Percentiles rank a stretch among this genome's conserved stretches.
These are phyloP conservation scores for Tylochromis polylepis DNA, from an alignment of 2,113 vertebrate genomes.

Conservation along the genomic window DNA sequence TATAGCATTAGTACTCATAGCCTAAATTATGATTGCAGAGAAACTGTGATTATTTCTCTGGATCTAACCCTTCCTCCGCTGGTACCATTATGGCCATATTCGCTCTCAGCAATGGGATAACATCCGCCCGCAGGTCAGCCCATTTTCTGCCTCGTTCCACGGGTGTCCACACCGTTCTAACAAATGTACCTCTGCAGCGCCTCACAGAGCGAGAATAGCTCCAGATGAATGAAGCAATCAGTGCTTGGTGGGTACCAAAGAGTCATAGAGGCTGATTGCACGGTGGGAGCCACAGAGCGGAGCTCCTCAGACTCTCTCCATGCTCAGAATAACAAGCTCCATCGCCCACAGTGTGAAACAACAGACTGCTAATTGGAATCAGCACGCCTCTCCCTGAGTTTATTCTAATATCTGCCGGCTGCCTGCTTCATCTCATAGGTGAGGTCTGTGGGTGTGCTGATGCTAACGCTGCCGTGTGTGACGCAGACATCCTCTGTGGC, in stretches of 20 bases:
- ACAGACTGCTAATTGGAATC: slow-evolving; percentile 75
- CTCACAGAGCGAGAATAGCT: slow-evolving; percentile 50
- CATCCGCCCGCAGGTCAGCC: slow-evolving; percentile 25
- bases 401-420: slow-evolving; percentile 64
- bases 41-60: slow-evolving; percentile 55
- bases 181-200: slow-evolving; percentile 52
- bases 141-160: slow-evolving; percentile 40
- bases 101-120: background rate
- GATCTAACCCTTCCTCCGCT: slow-evolving; percentile 39
- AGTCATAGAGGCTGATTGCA: slow-evolving; percentile 71
- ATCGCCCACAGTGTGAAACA: slow-evolving; percentile 71
- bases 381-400: slow-evolving; percentile 62
- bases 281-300: slow-evolving; percentile 56
- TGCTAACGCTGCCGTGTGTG: slow-evolving; percentile 37
- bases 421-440: slow-evolving; percentile 37
- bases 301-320: slow-evolving; percentile 65
- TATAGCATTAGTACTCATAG: slow-evolving; percentile 49
- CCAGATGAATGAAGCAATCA: slow-evolving; percentile 70
- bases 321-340: slow-evolving; percentile 69
- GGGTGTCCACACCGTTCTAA: slow-evolving; percentile 47
- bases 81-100: slow-evolving; percentile 19
- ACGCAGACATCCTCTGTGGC: background rate
- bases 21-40: slow-evolving; percentile 64
- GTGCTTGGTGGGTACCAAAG: slow-evolving; percentile 58
- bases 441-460: slow-evolving; percentile 33